phyloP scores from a whole-genome alignment of 2,113 vertebrate species.

The Gavia stellata region DNA sequence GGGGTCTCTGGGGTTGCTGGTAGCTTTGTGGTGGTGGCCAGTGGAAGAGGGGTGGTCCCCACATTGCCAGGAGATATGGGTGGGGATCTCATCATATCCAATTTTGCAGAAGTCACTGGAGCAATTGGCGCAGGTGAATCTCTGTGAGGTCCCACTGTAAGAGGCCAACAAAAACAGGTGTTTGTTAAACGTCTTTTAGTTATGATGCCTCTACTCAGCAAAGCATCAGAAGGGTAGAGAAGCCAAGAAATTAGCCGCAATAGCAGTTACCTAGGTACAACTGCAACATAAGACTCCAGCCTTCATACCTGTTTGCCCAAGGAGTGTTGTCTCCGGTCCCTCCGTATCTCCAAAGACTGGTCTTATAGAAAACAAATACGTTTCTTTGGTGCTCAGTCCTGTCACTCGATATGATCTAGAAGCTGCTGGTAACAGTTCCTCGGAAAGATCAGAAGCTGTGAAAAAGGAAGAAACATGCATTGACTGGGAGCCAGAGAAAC shows the following conservation, averaged over 20 bases:
- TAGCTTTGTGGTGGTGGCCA: neutral
- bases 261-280: neutral
- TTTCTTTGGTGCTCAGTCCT: constrained; percentile 71
- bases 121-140: fast-evolving
- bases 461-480: neutral
- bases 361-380: constrained; percentile 79
- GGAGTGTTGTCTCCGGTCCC: constrained; percentile 72
- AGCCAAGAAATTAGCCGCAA: neutral
- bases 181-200: neutral
- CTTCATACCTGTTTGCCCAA: constrained; percentile 74
- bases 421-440: constrained; percentile 66
- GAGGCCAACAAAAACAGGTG: neutral
- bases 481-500: neutral
- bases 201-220: neutral
- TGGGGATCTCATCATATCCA: fast-evolving
- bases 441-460: constrained; percentile 75
- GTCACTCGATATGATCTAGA: constrained; percentile 69
- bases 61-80: fast-evolving
- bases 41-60: neutral
- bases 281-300: neutral
- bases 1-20: neutral
- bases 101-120: neutral
- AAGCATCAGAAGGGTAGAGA: neutral
- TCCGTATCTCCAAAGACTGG: constrained; percentile 78
- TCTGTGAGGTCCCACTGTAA: neutral